Evolutionary conservation across 2,888 invertebrate species (phyloP), one percentile per base, ranked within the genome.

Genomic region (Lithodes maja): DNA sequence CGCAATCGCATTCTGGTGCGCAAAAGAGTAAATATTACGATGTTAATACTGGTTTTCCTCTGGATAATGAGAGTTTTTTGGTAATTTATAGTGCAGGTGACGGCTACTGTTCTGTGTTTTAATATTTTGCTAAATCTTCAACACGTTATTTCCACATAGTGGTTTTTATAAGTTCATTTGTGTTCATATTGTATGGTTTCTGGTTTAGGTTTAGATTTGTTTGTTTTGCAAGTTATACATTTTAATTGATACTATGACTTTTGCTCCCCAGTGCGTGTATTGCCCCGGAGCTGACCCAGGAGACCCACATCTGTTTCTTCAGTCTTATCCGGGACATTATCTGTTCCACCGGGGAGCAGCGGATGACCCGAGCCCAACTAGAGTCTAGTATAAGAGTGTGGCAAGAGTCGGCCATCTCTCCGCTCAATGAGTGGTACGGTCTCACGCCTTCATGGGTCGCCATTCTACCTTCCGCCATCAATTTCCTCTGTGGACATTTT

Each of bases 321-420:
- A 97, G 98, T 0, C 94, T 99, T 75, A 95, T 99, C 54, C 95
- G 98, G 3, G 98, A 98, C 93, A 95, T 98, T 89, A 97, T 99
- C 93, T 97, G 97, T 85, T 97, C 97, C 12, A 89, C 90, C 12
- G 79, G 86, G 17, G 92, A 89, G 53, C 97, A 97, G 93, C 95
- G 98, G 78, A 97, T 98, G 94, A 96, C 96, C 53, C 95, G 96
- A 91, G 95, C 95, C 3, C 96, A 97, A 93, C 94, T 93, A 96
- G 97, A 94, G 92, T 94, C 94, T 83, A 93, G 93, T 84, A 93
- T 94, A 2, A 92, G 93, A 82, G 93, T 93, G 74, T 94, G 94
- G 94, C 93, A 94, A 92, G 93, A 94, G 79, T 93, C 93, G 3
- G 93, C 93, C 2, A 92, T 92, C 78, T 92, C 93, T 83, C 91